Evolutionary conservation across 2,113 vertebrate genomes (phyloP).

Genomic region (Oryctolagus cuniculus): DNA sequence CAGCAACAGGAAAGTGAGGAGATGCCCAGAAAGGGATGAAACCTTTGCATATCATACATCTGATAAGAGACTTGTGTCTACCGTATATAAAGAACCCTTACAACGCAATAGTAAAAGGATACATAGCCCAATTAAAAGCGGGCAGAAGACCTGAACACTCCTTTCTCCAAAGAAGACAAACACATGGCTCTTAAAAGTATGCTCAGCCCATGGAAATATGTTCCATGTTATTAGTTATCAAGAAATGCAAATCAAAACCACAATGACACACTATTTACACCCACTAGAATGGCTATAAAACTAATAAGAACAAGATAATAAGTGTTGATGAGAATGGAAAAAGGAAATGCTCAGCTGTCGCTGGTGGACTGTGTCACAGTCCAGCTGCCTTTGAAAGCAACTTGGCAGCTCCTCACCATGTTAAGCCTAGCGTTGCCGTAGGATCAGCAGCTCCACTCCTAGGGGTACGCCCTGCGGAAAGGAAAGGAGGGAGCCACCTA

Average conservation of each 20-base stretch:
- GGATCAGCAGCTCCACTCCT: background rate
- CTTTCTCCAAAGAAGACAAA: conserved; percentile 25
- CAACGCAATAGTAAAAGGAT: conserved; percentile 19
- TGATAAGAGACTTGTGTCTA: background rate
- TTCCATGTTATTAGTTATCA: conserved; percentile 20
- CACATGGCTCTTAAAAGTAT: conserved; percentile 2
- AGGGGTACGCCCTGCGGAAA: conserved; percentile 14
- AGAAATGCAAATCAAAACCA: conserved; percentile 44
- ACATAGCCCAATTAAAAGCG: conserved; percentile 56
- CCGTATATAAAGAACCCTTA: conserved; percentile 13
- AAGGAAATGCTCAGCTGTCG: background rate
- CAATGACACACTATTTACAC: background rate
- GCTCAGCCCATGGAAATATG: background rate
- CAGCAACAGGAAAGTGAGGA: conserved; percentile 22
- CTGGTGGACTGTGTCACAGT: conserved; percentile 31
- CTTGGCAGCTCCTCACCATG: conserved; percentile 29
- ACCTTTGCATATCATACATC: background rate
- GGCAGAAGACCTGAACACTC: conserved; percentile 31
- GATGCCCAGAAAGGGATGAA: background rate
- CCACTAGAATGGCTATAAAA: background rate
- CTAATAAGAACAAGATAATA: conserved; percentile 32
- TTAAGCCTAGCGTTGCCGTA: conserved; percentile 35
- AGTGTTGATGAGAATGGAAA: background rate
- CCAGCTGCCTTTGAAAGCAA: background rate
- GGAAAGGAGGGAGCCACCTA: conserved; percentile 19